Percentiles rank a stretch among this genome's conserved stretches.
phyloP scores from a whole-genome alignment of 2,888 invertebrate genomes.

The Drosophila hamatofila region DNA sequence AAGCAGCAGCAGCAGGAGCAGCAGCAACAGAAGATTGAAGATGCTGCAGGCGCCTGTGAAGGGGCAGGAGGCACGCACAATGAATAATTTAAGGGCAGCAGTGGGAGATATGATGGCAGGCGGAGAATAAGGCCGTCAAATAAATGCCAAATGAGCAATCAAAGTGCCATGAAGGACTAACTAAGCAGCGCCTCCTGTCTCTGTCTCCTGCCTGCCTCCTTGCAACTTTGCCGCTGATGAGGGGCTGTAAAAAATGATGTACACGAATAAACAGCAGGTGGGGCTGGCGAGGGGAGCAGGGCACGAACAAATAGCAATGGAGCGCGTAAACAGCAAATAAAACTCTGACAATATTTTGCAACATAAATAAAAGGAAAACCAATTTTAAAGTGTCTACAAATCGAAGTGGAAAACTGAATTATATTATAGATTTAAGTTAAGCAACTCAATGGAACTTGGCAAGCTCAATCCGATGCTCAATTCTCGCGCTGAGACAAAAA shows the following conservation, averaged over 20 bases:
- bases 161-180: constrained; percentile 79
- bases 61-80: constrained; percentile 53
- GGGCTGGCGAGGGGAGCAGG: neutral
- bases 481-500: constrained; percentile 62
- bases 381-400: constrained; percentile 53
- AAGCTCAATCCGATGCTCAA: constrained; percentile 29
- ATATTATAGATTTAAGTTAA: constrained; percentile 44
- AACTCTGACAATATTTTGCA: constrained; percentile 53
- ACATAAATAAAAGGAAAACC: constrained; percentile 57
- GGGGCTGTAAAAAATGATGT: constrained; percentile 74
- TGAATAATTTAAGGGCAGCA: constrained; percentile 73
- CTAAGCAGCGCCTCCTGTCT: constrained; percentile 56
- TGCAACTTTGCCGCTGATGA: constrained; percentile 58
- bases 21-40: constrained; percentile 33
- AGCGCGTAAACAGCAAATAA: constrained; percentile 77
- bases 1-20: constrained; percentile 16
- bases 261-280: constrained; percentile 67
- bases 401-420: constrained; percentile 55
- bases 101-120: constrained; percentile 12
- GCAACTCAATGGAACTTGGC: constrained; percentile 47
- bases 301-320: constrained; percentile 55
- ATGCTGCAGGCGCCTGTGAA: constrained; percentile 10
- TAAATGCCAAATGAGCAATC: constrained; percentile 82
- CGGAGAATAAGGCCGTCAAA: constrained; percentile 59
- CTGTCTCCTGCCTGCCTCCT: neutral